Base-by-base conservation (phyloP, 2,888 invertebrate species). In the Pyralis farinalis region DNA sequence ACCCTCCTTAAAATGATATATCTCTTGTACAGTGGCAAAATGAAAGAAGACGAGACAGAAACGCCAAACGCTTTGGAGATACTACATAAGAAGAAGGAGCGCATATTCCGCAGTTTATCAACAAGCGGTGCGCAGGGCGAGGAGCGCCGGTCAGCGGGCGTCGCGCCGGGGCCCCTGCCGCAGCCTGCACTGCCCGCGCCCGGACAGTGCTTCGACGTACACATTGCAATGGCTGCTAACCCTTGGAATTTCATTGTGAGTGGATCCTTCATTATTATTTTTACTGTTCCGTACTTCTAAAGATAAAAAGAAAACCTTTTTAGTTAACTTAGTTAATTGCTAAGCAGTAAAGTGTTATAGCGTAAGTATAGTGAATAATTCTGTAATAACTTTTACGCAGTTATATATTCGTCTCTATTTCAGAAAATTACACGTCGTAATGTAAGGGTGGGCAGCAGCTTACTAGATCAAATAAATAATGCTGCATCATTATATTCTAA, bases 191-290 rank as follows among this genome's bases (percentile, higher is more conserved):
- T 90, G 50, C 89, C 89, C 32, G 58, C 71, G 47, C 74, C 71
- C 30, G 92, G 91, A 1, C 76, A 89, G 25, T 93, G 90, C 61
- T 94, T 94, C 62, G 93, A 94, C 63, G 93, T 96, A 8, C 91
- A 91, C 60, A 89, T 96, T 40, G 91, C 94, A 0, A 92, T 94
- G 86, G 94, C 95, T 0, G 94, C 95, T 1, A 94, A 93, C 89
- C 96, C 96, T 0, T 91, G 91, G 74, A 93, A 93, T 77, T 94
- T 94, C 58, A 91, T 92, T 31, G 92, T 93, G 34, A 80, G 85
- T 74, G 1, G n/a, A 34, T 1, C n/a, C 10, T 5, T 20, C 21
- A 21, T 9, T 3, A 1, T n/a, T n/a, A n/a, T n/a, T n/a, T n/a
- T n/a, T n/a, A n/a, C n/a, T n/a, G n/a, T n/a, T n/a, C n/a, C n/a